Evolutionary conservation across 2,888 invertebrate genomes (phyloP).

Genomic region (Drosophila antonietae): DNA sequence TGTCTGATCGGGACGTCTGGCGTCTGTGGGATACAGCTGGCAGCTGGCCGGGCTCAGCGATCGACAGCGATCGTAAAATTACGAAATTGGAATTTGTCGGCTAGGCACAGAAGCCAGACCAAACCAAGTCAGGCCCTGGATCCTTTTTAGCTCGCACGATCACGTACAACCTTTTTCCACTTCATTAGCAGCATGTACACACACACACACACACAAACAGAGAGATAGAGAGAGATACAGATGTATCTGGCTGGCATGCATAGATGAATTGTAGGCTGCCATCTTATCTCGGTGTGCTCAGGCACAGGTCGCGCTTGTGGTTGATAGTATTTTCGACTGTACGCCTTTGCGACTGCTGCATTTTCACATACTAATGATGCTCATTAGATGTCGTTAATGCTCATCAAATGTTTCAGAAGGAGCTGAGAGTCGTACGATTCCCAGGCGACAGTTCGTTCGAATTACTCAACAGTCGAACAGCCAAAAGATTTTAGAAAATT

Average conservation of each 20-base stretch:
- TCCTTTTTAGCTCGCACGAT: conserved; percentile 46
- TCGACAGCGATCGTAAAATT: conserved; percentile 46
- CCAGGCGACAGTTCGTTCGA: conserved; percentile 64
- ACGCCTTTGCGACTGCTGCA: background rate
- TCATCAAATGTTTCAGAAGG: conserved; percentile 38
- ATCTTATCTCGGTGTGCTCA: conserved; percentile 49
- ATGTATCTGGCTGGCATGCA: conserved; percentile 13
- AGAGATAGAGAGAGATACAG: background rate
- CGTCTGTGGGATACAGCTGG: conserved; percentile 34
- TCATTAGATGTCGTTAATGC: conserved; percentile 74
- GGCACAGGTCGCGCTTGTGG: conserved; percentile 52
- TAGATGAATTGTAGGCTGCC: conserved; percentile 11
- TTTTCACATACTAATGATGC: conserved; percentile 71
- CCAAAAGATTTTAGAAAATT: conserved; percentile 44
- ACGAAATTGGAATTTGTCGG: conserved; percentile 42
- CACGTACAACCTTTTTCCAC: conserved; percentile 55
- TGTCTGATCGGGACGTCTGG: conserved; percentile 1
- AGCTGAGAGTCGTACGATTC: conserved; percentile 30
- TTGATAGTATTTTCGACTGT: conserved; percentile 16
- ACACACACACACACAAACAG: conserved; percentile 1
- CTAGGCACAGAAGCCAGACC: conserved; percentile 1
- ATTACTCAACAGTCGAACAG: conserved; percentile 61
- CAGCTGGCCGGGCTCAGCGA: conserved; percentile 46
- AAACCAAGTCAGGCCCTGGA: conserved; percentile 8
- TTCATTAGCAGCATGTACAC: conserved; percentile 57